Conservation (phyloP, 2,797 vertebrate species). For the Poecilia wingei region DNA sequence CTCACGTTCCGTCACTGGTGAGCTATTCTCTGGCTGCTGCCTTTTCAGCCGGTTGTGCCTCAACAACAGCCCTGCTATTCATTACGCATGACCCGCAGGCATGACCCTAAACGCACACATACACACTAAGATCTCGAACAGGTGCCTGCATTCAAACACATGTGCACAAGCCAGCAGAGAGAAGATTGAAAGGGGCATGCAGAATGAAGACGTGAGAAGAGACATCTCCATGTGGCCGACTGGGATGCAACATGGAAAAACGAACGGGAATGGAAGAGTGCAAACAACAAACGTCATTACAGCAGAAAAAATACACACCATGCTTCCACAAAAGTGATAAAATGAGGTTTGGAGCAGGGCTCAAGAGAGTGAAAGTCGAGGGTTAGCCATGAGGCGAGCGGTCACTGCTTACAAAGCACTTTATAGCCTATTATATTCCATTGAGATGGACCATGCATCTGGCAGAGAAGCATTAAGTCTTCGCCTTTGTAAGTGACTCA, state of each 20-base stretch:
- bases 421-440: conserved; percentile 78
- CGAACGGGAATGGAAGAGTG: conserved; percentile 32
- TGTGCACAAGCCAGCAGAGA: conserved; percentile 35
- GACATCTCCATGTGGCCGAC: conserved; percentile 37
- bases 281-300: conserved; percentile 56
- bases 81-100: conserved; percentile 72
- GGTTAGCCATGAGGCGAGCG: conserved; percentile 70
- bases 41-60: conserved; percentile 65
- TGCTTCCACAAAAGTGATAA: conserved; percentile 65
- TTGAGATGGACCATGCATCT: conserved; percentile 75
- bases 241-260: conserved; percentile 29
- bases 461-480: conserved; percentile 78
- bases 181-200: conserved; percentile 16
- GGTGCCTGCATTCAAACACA: conserved; percentile 54
- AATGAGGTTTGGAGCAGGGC: conserved; percentile 68
- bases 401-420: conserved; percentile 74
- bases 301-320: conserved; percentile 35
- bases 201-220: conserved; percentile 42
- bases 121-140: conserved; percentile 64
- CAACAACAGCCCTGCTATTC: conserved; percentile 74
- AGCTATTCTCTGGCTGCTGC: conserved; percentile 62
- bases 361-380: conserved; percentile 46
- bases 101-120: conserved; percentile 68
- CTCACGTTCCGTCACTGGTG: conserved; percentile 55
- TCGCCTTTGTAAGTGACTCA: conserved; percentile 74